Conservation (phyloP, 2,888 invertebrate genomes). For the Parelbella ahira region DNA sequence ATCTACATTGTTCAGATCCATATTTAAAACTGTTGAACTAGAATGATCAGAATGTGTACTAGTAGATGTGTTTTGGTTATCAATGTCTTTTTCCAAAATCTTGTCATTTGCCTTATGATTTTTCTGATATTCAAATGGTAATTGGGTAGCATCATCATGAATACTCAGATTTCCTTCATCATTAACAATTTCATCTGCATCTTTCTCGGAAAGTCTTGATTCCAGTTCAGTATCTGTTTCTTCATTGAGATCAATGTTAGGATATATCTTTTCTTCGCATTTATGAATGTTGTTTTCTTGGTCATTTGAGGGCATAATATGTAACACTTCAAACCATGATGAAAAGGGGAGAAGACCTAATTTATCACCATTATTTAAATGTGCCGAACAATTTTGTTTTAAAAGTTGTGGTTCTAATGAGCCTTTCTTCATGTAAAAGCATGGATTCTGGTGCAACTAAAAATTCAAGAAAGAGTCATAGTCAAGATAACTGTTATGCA, state of each 20-base stretch:
- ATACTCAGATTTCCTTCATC: not conserved
- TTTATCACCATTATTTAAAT: constrained; percentile 67
- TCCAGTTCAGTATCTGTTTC: constrained; percentile 21
- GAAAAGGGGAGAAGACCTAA: constrained; percentile 74
- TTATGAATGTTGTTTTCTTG: too few relatives aligned
- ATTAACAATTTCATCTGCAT: not conserved
- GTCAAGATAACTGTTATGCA: not conserved
- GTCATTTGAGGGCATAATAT: constrained; percentile 19
- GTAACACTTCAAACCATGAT: constrained; percentile 67
- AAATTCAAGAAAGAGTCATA: constrained; percentile 31
- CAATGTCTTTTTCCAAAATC: too few relatives aligned
- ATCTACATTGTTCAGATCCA: too few relatives aligned
- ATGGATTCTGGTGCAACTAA: constrained; percentile 78
- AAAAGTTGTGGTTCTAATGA: constrained; percentile 48
- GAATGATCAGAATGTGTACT: too few relatives aligned
- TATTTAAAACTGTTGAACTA: too few relatives aligned
- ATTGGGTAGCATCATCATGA: too few relatives aligned
- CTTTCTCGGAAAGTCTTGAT: not conserved
- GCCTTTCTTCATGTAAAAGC: constrained; percentile 60
- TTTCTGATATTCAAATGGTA: too few relatives aligned
- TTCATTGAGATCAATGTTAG: constrained; percentile 7
- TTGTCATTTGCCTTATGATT: too few relatives aligned
- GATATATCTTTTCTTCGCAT: not conserved
- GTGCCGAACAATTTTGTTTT: constrained; percentile 44
- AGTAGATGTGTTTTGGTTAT: too few relatives aligned